These are phyloP conservation scores for Sylvia atricapilla DNA, from an alignment of 2,113 vertebrate species.

Conservation along the genomic window DNA sequence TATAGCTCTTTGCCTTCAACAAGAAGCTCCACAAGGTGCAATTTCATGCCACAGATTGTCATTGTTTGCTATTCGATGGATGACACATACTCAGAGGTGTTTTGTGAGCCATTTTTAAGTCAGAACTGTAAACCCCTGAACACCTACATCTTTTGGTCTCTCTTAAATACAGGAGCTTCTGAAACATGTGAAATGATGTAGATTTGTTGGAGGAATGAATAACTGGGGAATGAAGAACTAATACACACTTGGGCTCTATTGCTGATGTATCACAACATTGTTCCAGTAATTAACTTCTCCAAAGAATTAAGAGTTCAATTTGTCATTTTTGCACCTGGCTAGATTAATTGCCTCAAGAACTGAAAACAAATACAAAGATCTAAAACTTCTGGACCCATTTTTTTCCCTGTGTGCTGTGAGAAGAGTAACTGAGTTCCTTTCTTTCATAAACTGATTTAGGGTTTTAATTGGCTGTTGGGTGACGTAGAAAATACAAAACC, in stretches of 20 bases:
- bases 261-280: not conserved
- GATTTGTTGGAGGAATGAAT: not conserved
- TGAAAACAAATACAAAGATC: not conserved
- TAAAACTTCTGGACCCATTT: not conserved
- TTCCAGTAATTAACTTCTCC: not conserved
- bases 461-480: not conserved
- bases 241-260: not conserved
- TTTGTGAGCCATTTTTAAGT: not conserved
- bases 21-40: not conserved
- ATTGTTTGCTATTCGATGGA: not conserved
- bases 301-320: not conserved
- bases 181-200: not conserved
- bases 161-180: not conserved
- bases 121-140: not conserved
- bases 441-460: not conserved
- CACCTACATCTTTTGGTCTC: not conserved
- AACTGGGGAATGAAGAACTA: not conserved
- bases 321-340: not conserved
- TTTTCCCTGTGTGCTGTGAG: not conserved
- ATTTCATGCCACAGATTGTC: not conserved
- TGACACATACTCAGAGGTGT: not conserved
- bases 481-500: not conserved
- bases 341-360: not conserved
- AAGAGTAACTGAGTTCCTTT: not conserved
- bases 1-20: not conserved